Percentiles rank a stretch among this genome's conserved stretches.
Evolutionary conservation across 30 jellyfish, hydroid and myxozoan genomes (phyloP).

Genomic region (Nemopilema nomurai): DNA sequence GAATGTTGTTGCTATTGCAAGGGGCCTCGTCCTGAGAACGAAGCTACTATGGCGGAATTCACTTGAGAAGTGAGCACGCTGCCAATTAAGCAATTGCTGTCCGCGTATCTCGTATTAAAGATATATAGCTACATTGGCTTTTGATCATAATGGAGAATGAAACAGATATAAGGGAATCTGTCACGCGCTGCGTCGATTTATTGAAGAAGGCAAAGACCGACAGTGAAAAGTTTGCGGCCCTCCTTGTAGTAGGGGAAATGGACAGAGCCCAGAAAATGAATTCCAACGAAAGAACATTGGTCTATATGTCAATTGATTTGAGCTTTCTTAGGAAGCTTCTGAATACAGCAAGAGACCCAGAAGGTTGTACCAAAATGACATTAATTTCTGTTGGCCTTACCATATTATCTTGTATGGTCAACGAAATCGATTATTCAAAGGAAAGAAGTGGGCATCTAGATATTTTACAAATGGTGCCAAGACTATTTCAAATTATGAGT

Average conservation of each 20-base stretch:
- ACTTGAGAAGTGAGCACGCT: neutral
- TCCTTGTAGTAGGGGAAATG: slow-evolving; percentile 16
- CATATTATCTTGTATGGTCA: slow-evolving; percentile 13
- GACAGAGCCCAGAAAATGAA: slow-evolving; percentile 6
- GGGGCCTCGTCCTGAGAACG: neutral
- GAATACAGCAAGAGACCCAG: slow-evolving; percentile 1
- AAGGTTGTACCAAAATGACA: slow-evolving; percentile 10
- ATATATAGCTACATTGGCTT: too few species aligned
- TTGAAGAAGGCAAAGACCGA: slow-evolving; percentile 30
- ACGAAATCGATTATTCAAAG: neutral
- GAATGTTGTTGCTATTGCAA: too few species aligned
- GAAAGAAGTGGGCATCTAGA: neutral
- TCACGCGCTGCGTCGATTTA: neutral
- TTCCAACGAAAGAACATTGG: slow-evolving; percentile 2
- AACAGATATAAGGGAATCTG: neutral
- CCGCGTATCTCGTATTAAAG: too few species aligned
- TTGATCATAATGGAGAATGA: neutral
- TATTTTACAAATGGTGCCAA: neutral
- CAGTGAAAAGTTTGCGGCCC: slow-evolving; percentile 46
- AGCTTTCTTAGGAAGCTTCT: slow-evolving; percentile 12
- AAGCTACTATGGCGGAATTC: slow-evolving; percentile 22
- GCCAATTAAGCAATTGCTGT: too few species aligned
- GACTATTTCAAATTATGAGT: neutral
- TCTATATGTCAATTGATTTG: slow-evolving; percentile 21
- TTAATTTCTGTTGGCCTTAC: slow-evolving; percentile 26